phyloP scores from a whole-genome alignment of 2,113 vertebrate genomes.

The Elanoides forficatus region DNA sequence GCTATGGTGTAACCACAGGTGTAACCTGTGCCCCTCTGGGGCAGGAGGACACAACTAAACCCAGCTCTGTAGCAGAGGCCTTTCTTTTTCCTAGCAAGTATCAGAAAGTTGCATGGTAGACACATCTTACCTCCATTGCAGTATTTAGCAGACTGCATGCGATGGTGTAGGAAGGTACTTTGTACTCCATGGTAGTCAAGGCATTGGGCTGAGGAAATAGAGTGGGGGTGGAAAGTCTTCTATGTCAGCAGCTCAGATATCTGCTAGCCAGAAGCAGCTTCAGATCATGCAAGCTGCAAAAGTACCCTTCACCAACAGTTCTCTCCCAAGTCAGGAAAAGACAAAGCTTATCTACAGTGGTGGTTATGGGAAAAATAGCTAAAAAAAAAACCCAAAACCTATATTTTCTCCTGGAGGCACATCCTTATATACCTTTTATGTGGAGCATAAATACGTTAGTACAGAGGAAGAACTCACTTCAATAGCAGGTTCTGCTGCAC shows the following conservation, averaged over 20 bases:
- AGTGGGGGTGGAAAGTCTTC: background rate
- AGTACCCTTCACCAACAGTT: background rate
- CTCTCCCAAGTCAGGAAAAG: background rate
- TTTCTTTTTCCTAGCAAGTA: background rate
- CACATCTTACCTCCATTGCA: rapidly evolving
- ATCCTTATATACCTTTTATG: background rate
- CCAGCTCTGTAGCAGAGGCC: background rate
- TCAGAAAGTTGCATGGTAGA: background rate
- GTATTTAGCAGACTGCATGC: background rate
- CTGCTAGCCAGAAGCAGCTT: background rate
- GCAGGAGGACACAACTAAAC: background rate
- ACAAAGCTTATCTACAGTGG: background rate
- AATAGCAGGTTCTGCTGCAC: background rate
- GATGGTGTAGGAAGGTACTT: background rate
- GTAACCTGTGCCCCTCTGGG: background rate
- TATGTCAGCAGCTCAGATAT: background rate
- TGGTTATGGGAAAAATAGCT: background rate
- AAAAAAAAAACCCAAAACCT: background rate
- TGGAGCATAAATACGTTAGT: background rate
- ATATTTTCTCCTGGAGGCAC: background rate
- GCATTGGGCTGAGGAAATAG: background rate
- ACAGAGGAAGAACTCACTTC: background rate
- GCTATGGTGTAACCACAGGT: background rate
- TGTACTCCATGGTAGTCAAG: background rate
- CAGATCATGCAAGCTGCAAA: background rate